A percentile compares a stretch with the other conserved stretches of the same genome.
Conservation (phyloP, 1,140 invertebrate species). For the Caenorhabditis briggsae region DNA sequence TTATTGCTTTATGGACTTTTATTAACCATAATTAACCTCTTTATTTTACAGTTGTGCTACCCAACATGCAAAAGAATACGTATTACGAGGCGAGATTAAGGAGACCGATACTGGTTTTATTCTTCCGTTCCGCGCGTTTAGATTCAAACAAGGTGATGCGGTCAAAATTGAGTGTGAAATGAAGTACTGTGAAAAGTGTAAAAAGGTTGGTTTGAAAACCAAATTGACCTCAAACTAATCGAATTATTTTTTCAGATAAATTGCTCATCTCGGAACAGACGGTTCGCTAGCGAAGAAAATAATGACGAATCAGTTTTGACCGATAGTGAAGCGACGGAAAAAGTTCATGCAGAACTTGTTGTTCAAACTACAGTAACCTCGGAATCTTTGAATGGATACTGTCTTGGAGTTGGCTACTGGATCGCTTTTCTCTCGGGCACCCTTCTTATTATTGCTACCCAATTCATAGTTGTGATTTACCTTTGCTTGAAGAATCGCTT, state of each 20-base stretch:
- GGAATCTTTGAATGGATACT: neutral
- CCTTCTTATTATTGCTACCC: neutral
- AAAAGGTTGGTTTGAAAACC: constrained; percentile 10
- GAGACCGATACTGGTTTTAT: constrained; percentile 32
- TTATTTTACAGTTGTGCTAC: constrained; percentile 53
- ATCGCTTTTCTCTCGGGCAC: neutral
- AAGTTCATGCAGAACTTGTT: constrained; percentile 10
- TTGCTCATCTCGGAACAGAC: constrained; percentile 2
- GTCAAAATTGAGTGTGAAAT: constrained; percentile 51
- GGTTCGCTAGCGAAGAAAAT: neutral
- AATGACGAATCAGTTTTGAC: neutral
- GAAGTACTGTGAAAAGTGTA: constrained; percentile 51
- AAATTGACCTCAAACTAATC: too few relatives aligned
- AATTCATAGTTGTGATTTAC: constrained; percentile 1
- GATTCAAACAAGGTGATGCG: constrained; percentile 43
- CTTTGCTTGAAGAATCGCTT: constrained; percentile 3
- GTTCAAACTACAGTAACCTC: neutral
- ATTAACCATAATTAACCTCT: neutral
- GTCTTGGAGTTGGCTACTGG: neutral
- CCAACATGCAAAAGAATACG: constrained; percentile 52
- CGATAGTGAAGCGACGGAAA: neutral
- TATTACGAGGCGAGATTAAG: constrained; percentile 52
- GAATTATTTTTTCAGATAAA: constrained; percentile 8
- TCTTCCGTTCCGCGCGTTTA: constrained; percentile 53
- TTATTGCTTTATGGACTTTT: neutral